Base-by-base conservation (phyloP, 2,113 vertebrate species). In the Triplophysa rosa region DNA sequence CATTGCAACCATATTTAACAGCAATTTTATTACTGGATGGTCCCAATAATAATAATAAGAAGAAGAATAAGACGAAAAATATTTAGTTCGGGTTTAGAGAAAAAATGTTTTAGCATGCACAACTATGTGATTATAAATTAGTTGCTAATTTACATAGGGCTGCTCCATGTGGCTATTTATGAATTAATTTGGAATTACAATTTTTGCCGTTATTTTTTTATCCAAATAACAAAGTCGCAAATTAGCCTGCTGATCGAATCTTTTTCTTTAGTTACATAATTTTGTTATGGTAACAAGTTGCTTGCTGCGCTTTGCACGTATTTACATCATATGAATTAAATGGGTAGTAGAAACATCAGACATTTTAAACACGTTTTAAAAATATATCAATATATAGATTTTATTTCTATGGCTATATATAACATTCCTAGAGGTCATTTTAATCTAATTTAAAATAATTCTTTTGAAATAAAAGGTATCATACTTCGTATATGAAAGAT, bases 221-320 rank as follows among this genome's bases (percentile, higher is more conserved):
- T 97, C 94, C 95, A 94, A 95, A 92, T 96, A 96, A 95, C 95
- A 92, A 96, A 96, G 92, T 96, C 91, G 90, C 89, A 88, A 91
- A 93, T 92, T 90, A 72, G 33, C 13, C 8, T 72, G 33, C 33
- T 37, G 33, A 37, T 37, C 33, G 7, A 37, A 37, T 0, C 5
- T 37, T 7, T 37, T 37, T 37, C 33, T 37, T 37, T 37, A 37
- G 6, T 37, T 92, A 91, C 83, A 90, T 95, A 94, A 95, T 95
- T 95, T 85, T 88, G 88, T 91, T 93, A 90, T 81, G 76, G 88
- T 89, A 90, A 90, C 65, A 79, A 69, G 6, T 37, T 6, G 81
- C 26, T 71, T 49, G 13, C 80, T 82, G 72, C 26, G 40, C 77
- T 74, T 67, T n/a, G n/a, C 59, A 1, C 33, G 19, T 14, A 29